Evolutionary conservation across 2,888 invertebrate species (phyloP), one percentile per base, ranked within the genome.

Genomic region (Pecten maximus): DNA sequence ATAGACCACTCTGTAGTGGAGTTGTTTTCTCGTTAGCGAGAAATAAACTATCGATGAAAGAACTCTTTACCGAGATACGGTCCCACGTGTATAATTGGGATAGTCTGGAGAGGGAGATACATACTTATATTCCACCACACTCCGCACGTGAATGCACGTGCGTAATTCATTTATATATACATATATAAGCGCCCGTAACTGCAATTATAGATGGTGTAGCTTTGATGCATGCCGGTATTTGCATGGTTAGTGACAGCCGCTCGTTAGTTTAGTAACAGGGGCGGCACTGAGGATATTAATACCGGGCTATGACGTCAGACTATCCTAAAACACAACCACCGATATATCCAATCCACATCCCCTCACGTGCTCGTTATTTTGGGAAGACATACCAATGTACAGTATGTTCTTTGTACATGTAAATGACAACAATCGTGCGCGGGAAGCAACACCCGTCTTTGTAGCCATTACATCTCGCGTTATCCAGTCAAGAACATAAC

Each of bases 171-270:
- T n/a, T n/a, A n/a, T n/a, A 74, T 74, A 35, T 28, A 74, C 35
- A 60, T 48, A 54, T 74, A 74, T 74, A 74, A 74, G 35, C 74
- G 74, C 74, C 74, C 12, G 35, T 74, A 60, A 60, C 74, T 74
- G 74, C 6, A 28, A 74, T 74, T 74, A n/a, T n/a, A 74, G 74
- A 74, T 74, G 35, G 28, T 35, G 74, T 35, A 35, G 74, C 74
- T 74, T 74, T 74, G 74, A 74, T 74, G 74, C 74, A 12, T 28
- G 35, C 10, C 74, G 74, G 35, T 28, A 74, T 74, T 35, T 74
- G 74, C 74, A 74, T 35, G 74, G 74, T 74, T 74, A 35, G 74
- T 74, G 74, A 74, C 35, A 74, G 35, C 16, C 10, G 10, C 74
- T 74, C 74, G 35, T 74, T 74, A 74, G 35, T 74, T 23, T 74